Evolutionary conservation across 2,113 vertebrate genomes (phyloP), one percentile per base, ranked within the genome.

Genomic region (Sciurus niger): DNA sequence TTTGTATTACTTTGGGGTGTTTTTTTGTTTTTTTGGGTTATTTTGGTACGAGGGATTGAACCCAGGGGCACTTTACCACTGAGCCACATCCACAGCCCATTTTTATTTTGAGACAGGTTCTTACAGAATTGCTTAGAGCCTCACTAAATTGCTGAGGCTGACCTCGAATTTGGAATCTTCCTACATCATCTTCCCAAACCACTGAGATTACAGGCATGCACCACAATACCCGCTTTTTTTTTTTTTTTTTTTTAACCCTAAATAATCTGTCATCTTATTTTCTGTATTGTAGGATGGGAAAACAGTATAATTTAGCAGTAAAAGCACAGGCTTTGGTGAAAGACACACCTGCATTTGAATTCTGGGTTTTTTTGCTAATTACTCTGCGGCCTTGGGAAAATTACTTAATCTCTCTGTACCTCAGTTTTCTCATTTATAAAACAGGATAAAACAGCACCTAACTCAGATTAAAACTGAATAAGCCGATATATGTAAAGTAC

Each of bases 391-490:
- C 51, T 82, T 85, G 37, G 20, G 20, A 48, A 90, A 78, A 74
- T 93, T 32, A 68, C 9, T 70, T 87, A 74, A 22, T 7, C 30
- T 91, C 34, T 74, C 51, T 94, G 25, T 77, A 40, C 68, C 16
- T 83, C 68, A 48, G 25, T 88, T 85, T 87, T 34, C 34, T 79
- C 16, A 25, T 70, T 48, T 94, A 70, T 72, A 90, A 70, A 70
- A 55, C 9, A 91, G 12, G 92, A 48, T 67, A 65, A 68, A 53
- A 70, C 7, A 87, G 3, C 77, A 55, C 22, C 40, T 63, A 32
- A 55, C 28, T 83, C 53, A 63, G 63, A 63, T 22, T 67, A 73
- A 43, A 22, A 63, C n/a, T 85, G 25, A 67, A 43, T 51, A 74
- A 90, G 34, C 43, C 51, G 34, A 94, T 65, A 46, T 22, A 22